Evolutionary conservation across 2,888 invertebrate species (phyloP).

Genomic region (Proisotoma minuta): DNA sequence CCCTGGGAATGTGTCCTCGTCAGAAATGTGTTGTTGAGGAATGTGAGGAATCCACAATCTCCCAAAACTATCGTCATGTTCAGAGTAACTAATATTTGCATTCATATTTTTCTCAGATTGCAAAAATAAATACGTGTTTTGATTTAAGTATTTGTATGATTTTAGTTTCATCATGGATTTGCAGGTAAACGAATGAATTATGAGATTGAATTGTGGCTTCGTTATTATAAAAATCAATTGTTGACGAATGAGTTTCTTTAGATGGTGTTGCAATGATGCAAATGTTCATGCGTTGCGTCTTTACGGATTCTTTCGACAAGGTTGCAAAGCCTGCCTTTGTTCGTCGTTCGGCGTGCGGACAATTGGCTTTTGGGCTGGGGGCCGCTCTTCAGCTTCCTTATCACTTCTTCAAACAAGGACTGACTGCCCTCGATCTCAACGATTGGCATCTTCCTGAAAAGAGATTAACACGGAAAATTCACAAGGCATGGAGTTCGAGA

Average conservation of each 20-base stretch:
- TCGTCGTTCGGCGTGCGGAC: conserved; percentile 30
- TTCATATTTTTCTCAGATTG: background rate
- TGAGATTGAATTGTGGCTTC: too few species aligned
- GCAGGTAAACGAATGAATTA: too few species aligned
- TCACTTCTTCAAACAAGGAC: conserved; percentile 42
- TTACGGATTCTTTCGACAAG: conserved; percentile 37
- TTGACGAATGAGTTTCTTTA: too few species aligned
- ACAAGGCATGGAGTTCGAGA: conserved; percentile 40
- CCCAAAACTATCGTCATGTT: conserved; percentile 27
- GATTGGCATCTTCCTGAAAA: conserved; percentile 42
- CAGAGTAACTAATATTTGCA: conserved; percentile 18
- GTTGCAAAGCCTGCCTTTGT: conserved; percentile 36
- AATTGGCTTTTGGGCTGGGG: conserved; percentile 24
- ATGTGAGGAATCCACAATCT: conserved; percentile 22
- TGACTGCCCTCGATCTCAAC: conserved; percentile 37
- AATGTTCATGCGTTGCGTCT: conserved; percentile 43
- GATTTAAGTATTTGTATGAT: too few species aligned
- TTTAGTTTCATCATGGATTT: conserved; percentile 36
- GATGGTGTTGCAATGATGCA: conserved; percentile 41
- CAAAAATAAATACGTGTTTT: background rate
- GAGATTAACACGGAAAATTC: conserved; percentile 36
- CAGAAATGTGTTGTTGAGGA: conserved; percentile 22
- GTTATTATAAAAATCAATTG: too few species aligned
- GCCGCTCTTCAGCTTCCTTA: conserved; percentile 41
- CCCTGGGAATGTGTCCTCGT: conserved; percentile 35